Evolutionary conservation across 2,888 invertebrate species (phyloP), one percentile per base, ranked within the genome.

Genomic region (Diaprepes abbreviatus): DNA sequence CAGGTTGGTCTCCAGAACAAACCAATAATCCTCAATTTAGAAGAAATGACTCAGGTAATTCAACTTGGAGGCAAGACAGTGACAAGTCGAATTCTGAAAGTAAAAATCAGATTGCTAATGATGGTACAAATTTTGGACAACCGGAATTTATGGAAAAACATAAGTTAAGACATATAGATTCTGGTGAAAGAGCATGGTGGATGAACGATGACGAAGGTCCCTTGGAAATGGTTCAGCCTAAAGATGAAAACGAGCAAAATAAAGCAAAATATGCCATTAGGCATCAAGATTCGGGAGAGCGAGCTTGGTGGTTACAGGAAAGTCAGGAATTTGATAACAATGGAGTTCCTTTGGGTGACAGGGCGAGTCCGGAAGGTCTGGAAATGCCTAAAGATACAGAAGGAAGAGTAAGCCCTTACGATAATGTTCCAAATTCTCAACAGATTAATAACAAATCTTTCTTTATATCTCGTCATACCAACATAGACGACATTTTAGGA

Each of bases 401-500:
- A 77, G 76, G 87, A 80, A 78, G 88, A 75, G 83, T 85, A 43
- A 92, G 92, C 50, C 92, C 92, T 16, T 93, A 92, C 78, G 93
- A 93, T 82, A 92, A 92, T 81, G 87, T 90, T 75, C 86, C 86
- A 74, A 43, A 38, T 19, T 70, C 33, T 40, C 65, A 17, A 1
- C 74, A 68, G 52, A 76, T 75, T 45, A 71, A 73, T 5, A 76
- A 76, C 58, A 79, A 79, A 55, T 84, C 76, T 80, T 84, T 89
- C 62, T 97, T 94, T 82, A 94, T 95, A 74, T 94, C 95, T 9
- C 89, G 90, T 65, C 93, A 93, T 83, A 92, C 91, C 40, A 93
- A 95, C 83, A 95, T 96, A 76, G 96, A 96, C 81, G 96, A 97
- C 80, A 89, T 97, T 80, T 86, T 97, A 70, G 96, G 95, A 50